A percentile compares a stretch with the other conserved stretches of the same genome.
These are phyloP conservation scores for Nesometra sesokonis DNA, from an alignment of 35 echinoderm and acorn worm genomes.

Conservation along the genomic window DNA sequence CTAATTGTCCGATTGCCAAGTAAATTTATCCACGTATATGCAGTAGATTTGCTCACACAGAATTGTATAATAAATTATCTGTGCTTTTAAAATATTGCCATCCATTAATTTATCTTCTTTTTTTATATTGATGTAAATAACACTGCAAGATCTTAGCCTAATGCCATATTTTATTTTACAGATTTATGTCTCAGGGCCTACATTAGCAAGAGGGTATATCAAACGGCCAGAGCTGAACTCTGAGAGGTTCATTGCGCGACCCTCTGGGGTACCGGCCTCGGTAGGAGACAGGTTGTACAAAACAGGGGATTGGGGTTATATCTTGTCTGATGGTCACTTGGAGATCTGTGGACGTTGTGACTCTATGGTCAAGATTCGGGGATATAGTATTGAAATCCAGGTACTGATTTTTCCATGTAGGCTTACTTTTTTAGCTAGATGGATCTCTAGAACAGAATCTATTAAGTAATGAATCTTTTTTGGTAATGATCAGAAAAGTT, in stretches of 20 bases:
- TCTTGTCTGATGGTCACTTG: constrained; percentile 33
- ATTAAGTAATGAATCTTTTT: background rate
- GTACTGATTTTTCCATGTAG: background rate
- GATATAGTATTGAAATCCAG: constrained; percentile 55
- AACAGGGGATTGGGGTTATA: constrained; percentile 45
- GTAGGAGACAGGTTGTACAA: constrained; percentile 32
- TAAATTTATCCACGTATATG: too few relatives aligned
- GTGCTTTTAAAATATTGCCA: too few relatives aligned
- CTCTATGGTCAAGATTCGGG: constrained; percentile 50
- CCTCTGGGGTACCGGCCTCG: constrained; percentile 12
- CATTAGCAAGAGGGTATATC: constrained; percentile 43
- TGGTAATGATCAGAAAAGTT: too few relatives aligned
- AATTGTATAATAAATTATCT: too few relatives aligned
- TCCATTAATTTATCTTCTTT: too few relatives aligned
- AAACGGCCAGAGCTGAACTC: constrained; percentile 51
- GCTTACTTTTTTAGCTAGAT: too few relatives aligned
- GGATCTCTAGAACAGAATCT: too few relatives aligned
- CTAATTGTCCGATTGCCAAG: too few relatives aligned
- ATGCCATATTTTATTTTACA: background rate
- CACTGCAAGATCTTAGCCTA: too few relatives aligned
- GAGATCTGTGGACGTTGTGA: constrained; percentile 59
- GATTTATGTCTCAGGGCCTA: constrained; percentile 38
- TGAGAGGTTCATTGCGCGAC: constrained; percentile 24
- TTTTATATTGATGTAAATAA: too few relatives aligned
- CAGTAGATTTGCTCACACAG: too few relatives aligned